Evolutionary conservation across 1,140 invertebrate species (phyloP), one percentile per base, ranked within the genome.

Genomic region (Platyura marginata): DNA sequence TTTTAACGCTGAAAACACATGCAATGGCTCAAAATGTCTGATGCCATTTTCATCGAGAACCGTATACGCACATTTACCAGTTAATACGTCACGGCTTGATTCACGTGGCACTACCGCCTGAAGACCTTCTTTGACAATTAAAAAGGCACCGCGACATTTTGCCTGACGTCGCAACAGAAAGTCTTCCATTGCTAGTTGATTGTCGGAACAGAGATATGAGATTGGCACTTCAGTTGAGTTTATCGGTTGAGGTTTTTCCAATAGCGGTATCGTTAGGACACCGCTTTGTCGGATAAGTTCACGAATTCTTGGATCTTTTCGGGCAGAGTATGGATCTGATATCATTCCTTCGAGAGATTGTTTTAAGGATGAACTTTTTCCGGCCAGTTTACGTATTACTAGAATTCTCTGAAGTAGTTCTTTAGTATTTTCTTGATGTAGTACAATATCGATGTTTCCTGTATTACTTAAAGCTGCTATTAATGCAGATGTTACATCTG

Each of bases 101-200:
- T 84, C 79, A 33, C 75, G 67, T 0, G 82, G 82, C 16, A 86
- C 72, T 1, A 86, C 77, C 0, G 77, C 76, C 54, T 85, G 79
- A n/a, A 80, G 50, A 15, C 77, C 76, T 51, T 77, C 74, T 44
- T 83, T 81, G 44, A 81, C 68, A 34, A 85, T 81, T 52, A 86
- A 68, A 25, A 81, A 67, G 2, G 77, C 74, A 22, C 38, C 38
- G 9, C 62, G 63, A 2, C 66, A 59, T 47, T 69, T 67, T 39
- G 70, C 68, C 47, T 62, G 71, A 42, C 69, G 65, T 48, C 69
- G 68, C 46, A 75, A 65, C n/a, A 83, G 52, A 49, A 77, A 80
- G 40, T 83, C 78, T 61, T 83, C 79, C 57, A 81, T 79, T 0
- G 79, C 79, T 3, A 83, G 57, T 51, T 70, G 71, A 49, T 81